Conservation (phyloP, 2,888 invertebrate species). For the Aphidius colemani region DNA sequence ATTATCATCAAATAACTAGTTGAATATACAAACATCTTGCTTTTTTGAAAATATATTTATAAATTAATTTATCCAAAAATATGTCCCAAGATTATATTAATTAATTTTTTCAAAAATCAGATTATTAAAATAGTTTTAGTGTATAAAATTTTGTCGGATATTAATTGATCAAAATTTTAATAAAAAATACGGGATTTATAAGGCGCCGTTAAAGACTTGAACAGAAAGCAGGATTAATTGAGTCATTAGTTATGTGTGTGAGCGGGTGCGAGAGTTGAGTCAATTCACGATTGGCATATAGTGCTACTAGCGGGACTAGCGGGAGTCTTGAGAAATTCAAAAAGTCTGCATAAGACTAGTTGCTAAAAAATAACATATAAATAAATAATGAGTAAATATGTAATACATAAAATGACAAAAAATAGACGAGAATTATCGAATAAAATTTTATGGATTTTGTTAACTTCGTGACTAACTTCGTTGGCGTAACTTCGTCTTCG, state of each 20-base stretch:
- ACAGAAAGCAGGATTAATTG: slow-evolving; percentile 40
- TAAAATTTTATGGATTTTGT: slow-evolving; percentile 30
- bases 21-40: too few relatives aligned
- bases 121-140: too few relatives aligned
- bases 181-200: neutral
- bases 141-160: too few relatives aligned
- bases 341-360: slow-evolving; percentile 15
- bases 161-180: too few relatives aligned
- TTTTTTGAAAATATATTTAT: too few relatives aligned
- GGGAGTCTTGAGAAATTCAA: slow-evolving; percentile 6
- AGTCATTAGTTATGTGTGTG: slow-evolving; percentile 41
- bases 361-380: too few relatives aligned
- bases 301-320: slow-evolving; percentile 10
- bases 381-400: slow-evolving; percentile 1
- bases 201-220: slow-evolving; percentile 23
- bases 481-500: slow-evolving; percentile 42
- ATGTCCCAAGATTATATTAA: too few relatives aligned
- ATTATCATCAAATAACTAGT: too few relatives aligned
- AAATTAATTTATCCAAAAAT: too few relatives aligned
- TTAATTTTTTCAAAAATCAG: neutral
- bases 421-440: slow-evolving; percentile 23
- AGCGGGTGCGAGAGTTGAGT: slow-evolving; percentile 11
- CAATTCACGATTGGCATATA: too few relatives aligned
- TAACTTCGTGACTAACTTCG: slow-evolving; percentile 32
- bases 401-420: slow-evolving; percentile 21